Evolutionary conservation across 2,113 vertebrate genomes (phyloP), one percentile per base, ranked within the genome.

Genomic region (Mus musculus): DNA sequence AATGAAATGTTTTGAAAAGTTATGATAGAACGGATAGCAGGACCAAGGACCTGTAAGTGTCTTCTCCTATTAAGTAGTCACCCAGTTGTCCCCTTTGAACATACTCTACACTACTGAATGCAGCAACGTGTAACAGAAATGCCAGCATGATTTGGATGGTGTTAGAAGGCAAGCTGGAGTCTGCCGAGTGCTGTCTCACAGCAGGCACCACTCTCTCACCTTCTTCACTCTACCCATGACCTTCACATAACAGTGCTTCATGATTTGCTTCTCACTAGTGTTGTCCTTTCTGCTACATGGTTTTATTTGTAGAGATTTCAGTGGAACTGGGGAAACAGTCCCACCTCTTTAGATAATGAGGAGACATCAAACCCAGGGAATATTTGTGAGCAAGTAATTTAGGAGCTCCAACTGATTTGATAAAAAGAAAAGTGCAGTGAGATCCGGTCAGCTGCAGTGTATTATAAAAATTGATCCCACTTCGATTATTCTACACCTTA

Each of bases 271-370:
- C 42, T 24, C 52, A 13, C 13, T 59, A 39, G 61, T 39, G 20
- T 49, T 19, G n/a, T 86, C 63, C 33, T 61, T 71, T 88, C 36
- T 26, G 5, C 63, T 56, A 33, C 28, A 56, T 65, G 65, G 16
- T 73, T 91, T 78, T 81, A 77, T 73, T 88, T 90, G 56, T 63
- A 75, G 36, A 82, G n/a, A 88, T 75, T 82, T 75, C n/a, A 81
- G 7, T 86, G 67, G 10, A 5, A 12, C 42, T 67, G 11, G n/a
- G 59, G 67, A 95, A 75, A 67, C 72, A 75, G 52, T 88, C 54
- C 20, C 75, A 73, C 54, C 8, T 88, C 36, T 88, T 39, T 36
- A 92, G n/a, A 11, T 82, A 1, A 49, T 82, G 28, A 88, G 39
- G 19, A 65, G 30, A 95, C 80, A 28, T 91, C 69, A 72, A 78